Percentiles rank a stretch among this genome's conserved stretches.
Conservation (phyloP, 1,140 invertebrate genomes). For the Brachionus koreanus region DNA sequence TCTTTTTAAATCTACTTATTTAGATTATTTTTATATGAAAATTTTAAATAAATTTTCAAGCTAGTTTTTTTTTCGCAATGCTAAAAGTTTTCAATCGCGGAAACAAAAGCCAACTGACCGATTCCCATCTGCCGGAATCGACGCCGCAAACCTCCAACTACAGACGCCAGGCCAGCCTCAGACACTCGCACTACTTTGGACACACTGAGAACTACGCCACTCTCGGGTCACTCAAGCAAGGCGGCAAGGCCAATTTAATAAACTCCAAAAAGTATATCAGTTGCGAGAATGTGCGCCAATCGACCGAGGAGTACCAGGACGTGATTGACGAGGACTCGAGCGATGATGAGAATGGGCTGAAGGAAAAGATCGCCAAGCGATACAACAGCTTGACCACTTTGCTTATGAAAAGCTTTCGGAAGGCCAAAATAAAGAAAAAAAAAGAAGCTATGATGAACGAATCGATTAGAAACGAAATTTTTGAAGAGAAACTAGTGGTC, state of each 20-base stretch:
- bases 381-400: slow-evolving; percentile 41
- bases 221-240: neutral
- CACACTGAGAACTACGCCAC: neutral
- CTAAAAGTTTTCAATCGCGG: slow-evolving; percentile 42
- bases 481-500: neutral
- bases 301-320: slow-evolving; percentile 1
- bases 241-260: neutral
- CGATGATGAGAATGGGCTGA: slow-evolving; percentile 31
- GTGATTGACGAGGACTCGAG: slow-evolving; percentile 24
- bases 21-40: neutral
- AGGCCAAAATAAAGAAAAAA: slow-evolving; percentile 43
- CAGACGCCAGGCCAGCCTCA: neutral
- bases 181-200: slow-evolving; percentile 14
- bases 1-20: neutral
- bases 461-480: neutral
- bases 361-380: slow-evolving; percentile 33
- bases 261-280: slow-evolving; percentile 42
- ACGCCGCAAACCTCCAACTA: neutral
- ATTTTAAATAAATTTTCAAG: neutral
- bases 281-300: slow-evolving; percentile 23
- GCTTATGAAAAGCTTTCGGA: slow-evolving; percentile 44
- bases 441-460: slow-evolving; percentile 33
- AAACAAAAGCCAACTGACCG: slow-evolving; percentile 29
- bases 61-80: neutral
- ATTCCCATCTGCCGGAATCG: neutral